Evolutionary conservation across 1,140 invertebrate species (phyloP).

Genomic region (Camponotus pennsylvanicus): DNA sequence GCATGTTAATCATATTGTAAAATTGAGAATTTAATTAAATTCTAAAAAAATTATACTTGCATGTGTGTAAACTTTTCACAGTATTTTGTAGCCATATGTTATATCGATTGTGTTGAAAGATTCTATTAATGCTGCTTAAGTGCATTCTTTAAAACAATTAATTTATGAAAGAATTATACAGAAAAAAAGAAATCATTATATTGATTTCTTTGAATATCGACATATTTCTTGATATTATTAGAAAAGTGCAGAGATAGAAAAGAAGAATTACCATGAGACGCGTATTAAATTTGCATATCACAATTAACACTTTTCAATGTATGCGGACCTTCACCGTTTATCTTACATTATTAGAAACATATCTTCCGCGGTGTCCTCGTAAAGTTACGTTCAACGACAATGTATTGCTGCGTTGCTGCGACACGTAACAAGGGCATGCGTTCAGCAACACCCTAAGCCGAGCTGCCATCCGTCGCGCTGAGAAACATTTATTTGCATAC

Average conservation of each 20-base stretch:
- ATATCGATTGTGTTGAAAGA: not conserved
- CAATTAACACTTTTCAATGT: conserved; percentile 6
- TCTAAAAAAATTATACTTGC: not conserved
- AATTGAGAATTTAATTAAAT: not conserved
- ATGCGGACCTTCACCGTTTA: not conserved
- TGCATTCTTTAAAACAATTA: not conserved
- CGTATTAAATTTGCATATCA: conserved; percentile 3
- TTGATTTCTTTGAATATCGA: not conserved
- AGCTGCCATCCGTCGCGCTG: conserved; percentile 25
- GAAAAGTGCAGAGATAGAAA: not conserved
- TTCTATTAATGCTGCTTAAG: not conserved
- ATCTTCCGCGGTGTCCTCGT: conserved; percentile 5
- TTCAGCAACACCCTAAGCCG: conserved; percentile 14
- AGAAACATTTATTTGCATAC: conserved; percentile 60
- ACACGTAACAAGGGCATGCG: conserved; percentile 34
- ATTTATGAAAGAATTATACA: too few species aligned
- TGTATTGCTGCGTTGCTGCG: conserved; percentile 21
- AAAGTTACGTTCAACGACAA: conserved; percentile 38
- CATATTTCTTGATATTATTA: not conserved
- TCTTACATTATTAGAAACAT: conserved; percentile 19
- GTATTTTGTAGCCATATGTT: not conserved
- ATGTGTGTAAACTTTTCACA: not conserved
- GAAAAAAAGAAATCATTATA: too few species aligned
- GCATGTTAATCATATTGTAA: not conserved
- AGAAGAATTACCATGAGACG: not conserved